Evolutionary conservation across 2,888 invertebrate genomes (phyloP).

Genomic region (Myathropa florea): DNA sequence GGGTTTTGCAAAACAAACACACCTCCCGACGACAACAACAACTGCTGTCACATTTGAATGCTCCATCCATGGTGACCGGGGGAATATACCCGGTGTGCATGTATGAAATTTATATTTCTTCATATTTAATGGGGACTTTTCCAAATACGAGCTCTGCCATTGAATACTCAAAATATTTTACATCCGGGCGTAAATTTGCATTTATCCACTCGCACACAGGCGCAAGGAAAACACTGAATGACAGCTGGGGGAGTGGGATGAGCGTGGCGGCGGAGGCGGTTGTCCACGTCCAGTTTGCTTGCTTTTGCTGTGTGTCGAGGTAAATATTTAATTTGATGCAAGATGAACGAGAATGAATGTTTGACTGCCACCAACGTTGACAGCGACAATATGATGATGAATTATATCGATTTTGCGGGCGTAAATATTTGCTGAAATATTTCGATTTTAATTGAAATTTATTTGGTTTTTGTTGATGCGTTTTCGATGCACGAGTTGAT

Average conservation of each 20-base stretch:
- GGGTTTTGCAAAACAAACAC: neutral
- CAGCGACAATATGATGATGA: constrained; percentile 40
- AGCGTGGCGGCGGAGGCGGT: neutral
- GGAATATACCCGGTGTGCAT: neutral
- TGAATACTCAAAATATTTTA: constrained; percentile 45
- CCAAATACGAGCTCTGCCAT: constrained; percentile 22
- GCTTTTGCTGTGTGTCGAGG: neutral
- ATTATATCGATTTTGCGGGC: constrained; percentile 36
- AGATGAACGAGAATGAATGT: constrained; percentile 14
- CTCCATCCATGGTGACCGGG: neutral
- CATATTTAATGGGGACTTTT: constrained; percentile 38
- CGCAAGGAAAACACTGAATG: neutral
- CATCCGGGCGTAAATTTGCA: constrained; percentile 60
- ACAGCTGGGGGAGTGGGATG: neutral
- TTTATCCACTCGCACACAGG: constrained; percentile 4
- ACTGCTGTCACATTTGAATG: neutral
- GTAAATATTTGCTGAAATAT: constrained; percentile 61
- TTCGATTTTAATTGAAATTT: constrained; percentile 64
- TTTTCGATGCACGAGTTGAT: neutral
- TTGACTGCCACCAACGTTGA: neutral
- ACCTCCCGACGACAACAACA: neutral
- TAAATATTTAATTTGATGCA: constrained; percentile 54
- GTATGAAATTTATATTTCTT: neutral
- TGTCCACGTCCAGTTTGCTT: neutral
- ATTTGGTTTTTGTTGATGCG: constrained; percentile 33